phyloP scores from a whole-genome alignment of 1,140 invertebrate genomes.

The Calosoma granatense region DNA sequence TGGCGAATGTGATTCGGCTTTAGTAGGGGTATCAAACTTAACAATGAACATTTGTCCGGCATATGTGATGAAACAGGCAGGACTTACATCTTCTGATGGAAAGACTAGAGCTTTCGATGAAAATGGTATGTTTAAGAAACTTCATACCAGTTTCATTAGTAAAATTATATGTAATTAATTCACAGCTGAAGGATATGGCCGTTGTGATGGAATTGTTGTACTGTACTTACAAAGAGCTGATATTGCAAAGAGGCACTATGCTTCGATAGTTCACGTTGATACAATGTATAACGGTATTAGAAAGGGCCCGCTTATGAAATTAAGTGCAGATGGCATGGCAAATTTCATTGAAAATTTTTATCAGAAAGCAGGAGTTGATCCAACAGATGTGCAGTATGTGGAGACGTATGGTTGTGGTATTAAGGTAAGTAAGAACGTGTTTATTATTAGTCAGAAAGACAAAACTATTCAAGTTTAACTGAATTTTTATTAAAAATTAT shows the following conservation, averaged over 20 bases:
- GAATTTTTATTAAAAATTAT: background rate
- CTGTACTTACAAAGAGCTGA: constrained; percentile 73
- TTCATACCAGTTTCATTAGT: background rate
- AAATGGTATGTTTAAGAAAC: constrained; percentile 36
- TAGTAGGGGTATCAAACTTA: constrained; percentile 54
- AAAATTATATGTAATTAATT: constrained; percentile 30
- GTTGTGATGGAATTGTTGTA: constrained; percentile 68
- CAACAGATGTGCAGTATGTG: constrained; percentile 52
- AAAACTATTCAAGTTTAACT: background rate
- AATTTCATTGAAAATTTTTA: constrained; percentile 48
- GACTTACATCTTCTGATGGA: constrained; percentile 55
- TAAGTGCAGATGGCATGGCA: constrained; percentile 39
- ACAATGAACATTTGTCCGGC: constrained; percentile 53
- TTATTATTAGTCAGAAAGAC: constrained; percentile 10
- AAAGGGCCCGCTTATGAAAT: constrained; percentile 40
- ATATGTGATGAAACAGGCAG: constrained; percentile 46
- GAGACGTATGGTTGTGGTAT: constrained; percentile 57
- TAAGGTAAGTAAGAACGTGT: constrained; percentile 28
- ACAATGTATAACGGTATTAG: constrained; percentile 55
- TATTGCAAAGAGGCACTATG: constrained; percentile 66
- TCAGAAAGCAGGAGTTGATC: constrained; percentile 47
- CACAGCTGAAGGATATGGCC: constrained; percentile 64
- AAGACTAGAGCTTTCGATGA: constrained; percentile 58
- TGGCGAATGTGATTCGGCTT: constrained; percentile 55
- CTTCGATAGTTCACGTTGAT: constrained; percentile 47